Evolutionary conservation across 2,888 invertebrate genomes (phyloP).

Genomic region (Phlogophora meticulosa): DNA sequence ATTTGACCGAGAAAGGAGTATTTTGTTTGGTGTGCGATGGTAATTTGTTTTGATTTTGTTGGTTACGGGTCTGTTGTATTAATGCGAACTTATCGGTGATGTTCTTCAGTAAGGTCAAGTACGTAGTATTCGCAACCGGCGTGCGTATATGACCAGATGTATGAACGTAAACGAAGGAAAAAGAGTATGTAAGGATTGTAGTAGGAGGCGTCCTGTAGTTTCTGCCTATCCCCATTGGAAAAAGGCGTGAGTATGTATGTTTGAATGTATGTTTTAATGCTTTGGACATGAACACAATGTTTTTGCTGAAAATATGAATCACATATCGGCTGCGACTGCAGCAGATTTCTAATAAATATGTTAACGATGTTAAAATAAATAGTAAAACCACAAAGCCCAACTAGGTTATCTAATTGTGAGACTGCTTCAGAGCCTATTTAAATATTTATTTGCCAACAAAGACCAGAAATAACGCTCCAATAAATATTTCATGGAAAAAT

Average conservation of each 20-base stretch:
- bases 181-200: too few species aligned
- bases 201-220: too few species aligned
- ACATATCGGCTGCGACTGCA: background rate
- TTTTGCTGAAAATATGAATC: background rate
- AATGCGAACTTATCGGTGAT: background rate
- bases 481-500: constrained; percentile 14
- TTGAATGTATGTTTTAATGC: too few species aligned
- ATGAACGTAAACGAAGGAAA: too few species aligned
- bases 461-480: constrained; percentile 4
- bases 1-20: constrained; percentile 16
- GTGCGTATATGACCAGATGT: too few species aligned
- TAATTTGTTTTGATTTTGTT: constrained; percentile 8
- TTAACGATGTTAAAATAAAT: constrained; percentile 17
- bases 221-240: too few species aligned
- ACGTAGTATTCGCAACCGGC: too few species aligned
- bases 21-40: constrained; percentile 8
- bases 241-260: too few species aligned
- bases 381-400: background rate
- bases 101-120: too few species aligned
- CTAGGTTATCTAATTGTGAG: background rate
- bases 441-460: constrained; percentile 28
- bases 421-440: background rate
- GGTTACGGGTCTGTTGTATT: background rate
- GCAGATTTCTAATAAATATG: constrained; percentile 26
- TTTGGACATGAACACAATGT: too few species aligned